A percentile compares a stretch with the other conserved stretches of the same genome.
Evolutionary conservation across 2,888 invertebrate species (phyloP).

Genomic region (Cremastinae sp.): DNA sequence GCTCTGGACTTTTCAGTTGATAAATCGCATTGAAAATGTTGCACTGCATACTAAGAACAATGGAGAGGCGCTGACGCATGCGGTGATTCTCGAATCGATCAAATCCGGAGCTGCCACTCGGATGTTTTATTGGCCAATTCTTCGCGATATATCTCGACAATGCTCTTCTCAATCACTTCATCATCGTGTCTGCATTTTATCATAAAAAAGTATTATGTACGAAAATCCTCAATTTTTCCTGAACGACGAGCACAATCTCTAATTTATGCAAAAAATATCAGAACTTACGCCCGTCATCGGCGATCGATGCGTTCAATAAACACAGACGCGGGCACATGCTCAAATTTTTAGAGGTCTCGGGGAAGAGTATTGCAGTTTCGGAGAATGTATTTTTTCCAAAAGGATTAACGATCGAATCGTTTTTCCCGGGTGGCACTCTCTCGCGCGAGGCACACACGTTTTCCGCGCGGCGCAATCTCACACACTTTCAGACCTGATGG

Average conservation of each 20-base stretch:
- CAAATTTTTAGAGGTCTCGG: background rate
- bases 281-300: too few species aligned
- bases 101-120: background rate
- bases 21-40: constrained; percentile 42
- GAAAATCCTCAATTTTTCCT: too few species aligned
- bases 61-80: too few species aligned
- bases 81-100: background rate
- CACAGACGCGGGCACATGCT: background rate
- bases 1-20: constrained; percentile 33
- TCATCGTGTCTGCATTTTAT: too few species aligned
- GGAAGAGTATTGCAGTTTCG: constrained; percentile 45
- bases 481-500: constrained; percentile 36
- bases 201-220: too few species aligned
- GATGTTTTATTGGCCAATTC: background rate
- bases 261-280: too few species aligned
- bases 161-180: too few species aligned
- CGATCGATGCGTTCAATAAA: too few species aligned
- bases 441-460: constrained; percentile 23
- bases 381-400: constrained; percentile 59
- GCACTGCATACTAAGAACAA: constrained; percentile 20
- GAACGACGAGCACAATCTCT: too few species aligned
- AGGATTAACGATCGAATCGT: constrained; percentile 60
- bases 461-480: constrained; percentile 16
- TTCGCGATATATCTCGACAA: too few species aligned
- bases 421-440: constrained; percentile 46